Percentiles rank a stretch among this genome's conserved stretches.
phyloP scores from a whole-genome alignment of 2,888 invertebrate species.

The Nomada ferruginata region DNA sequence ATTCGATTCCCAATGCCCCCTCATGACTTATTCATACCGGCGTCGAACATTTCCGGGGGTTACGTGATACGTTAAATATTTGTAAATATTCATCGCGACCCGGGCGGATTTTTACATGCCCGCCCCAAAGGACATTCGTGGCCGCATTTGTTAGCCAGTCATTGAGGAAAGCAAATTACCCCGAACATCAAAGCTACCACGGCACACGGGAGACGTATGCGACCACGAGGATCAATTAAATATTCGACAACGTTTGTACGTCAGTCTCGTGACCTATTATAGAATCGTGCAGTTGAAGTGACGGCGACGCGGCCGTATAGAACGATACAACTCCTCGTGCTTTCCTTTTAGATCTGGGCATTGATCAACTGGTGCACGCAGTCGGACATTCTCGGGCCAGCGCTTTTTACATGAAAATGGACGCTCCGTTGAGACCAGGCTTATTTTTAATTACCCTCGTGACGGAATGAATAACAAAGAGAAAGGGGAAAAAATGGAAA shows the following conservation, averaged over 20 bases:
- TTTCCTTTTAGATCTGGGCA: conserved; percentile 8
- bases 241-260: conserved; percentile 46
- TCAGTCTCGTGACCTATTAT: conserved; percentile 31
- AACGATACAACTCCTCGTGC: conserved; percentile 6
- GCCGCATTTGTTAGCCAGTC: conserved; percentile 39
- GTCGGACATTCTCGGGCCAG: conserved; percentile 5
- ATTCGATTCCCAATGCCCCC: conserved; percentile 34
- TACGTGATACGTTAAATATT: conserved; percentile 59
- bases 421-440: conserved; percentile 6
- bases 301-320: background rate
- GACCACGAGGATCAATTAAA: conserved; percentile 50
- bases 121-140: background rate
- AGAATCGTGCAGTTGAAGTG: too few species aligned
- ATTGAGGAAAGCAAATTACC: conserved; percentile 44
- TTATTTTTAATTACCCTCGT: conserved; percentile 57
- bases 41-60: conserved; percentile 22
- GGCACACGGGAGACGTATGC: conserved; percentile 8
- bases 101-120: conserved; percentile 14
- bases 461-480: conserved; percentile 10
- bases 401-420: conserved; percentile 18
- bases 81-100: conserved; percentile 54
- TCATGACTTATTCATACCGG: conserved; percentile 55
- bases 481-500: background rate
- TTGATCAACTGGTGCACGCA: conserved; percentile 24
- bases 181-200: conserved; percentile 32